Percentiles rank a stretch among this genome's conserved stretches.
phyloP scores from a whole-genome alignment of 2,797 vertebrate species.

The Schizothorax lantsangensis region DNA sequence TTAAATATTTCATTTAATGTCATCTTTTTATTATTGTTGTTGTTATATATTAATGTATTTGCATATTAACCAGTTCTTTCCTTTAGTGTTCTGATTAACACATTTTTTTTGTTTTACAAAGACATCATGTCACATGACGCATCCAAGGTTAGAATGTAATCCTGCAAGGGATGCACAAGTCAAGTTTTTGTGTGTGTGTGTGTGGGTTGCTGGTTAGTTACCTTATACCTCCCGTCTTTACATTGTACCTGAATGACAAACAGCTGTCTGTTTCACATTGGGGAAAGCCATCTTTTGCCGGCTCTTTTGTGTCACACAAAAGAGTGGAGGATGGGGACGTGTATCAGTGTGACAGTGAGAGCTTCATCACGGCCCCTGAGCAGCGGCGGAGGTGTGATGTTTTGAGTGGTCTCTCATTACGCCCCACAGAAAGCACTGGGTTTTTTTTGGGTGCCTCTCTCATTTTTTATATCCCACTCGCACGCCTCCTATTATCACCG shows the following conservation, averaged over 20 bases:
- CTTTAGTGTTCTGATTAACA: neutral
- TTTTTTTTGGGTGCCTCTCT: slow-evolving; percentile 62
- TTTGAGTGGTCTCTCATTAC: slow-evolving; percentile 70
- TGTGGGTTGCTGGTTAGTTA: slow-evolving; percentile 52
- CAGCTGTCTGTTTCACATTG: slow-evolving; percentile 68
- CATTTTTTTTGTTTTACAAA: neutral
- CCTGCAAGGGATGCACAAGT: slow-evolving; percentile 35
- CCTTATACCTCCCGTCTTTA: slow-evolving; percentile 62
- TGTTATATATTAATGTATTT: neutral
- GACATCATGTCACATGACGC: neutral
- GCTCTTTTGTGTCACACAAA: slow-evolving; percentile 72
- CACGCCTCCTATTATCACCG: slow-evolving; percentile 63
- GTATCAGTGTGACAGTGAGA: slow-evolving; percentile 64
- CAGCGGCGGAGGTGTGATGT: slow-evolving; percentile 60
- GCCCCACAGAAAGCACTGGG: slow-evolving; percentile 64
- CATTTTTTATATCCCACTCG: slow-evolving; percentile 42
- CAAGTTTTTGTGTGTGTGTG: slow-evolving; percentile 44
- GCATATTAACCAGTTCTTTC: neutral
- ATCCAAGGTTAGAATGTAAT: slow-evolving; percentile 22
- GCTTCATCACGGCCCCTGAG: slow-evolving; percentile 61
- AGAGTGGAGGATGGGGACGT: slow-evolving; percentile 62
- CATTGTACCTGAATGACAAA: slow-evolving; percentile 68
- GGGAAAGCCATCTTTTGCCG: slow-evolving; percentile 60
- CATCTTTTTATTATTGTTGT: neutral
- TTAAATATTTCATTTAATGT: neutral